A percentile compares a stretch with the other conserved stretches of the same genome.
These are phyloP conservation scores for Crocuta crocuta DNA, from an alignment of 2,113 vertebrate genomes.

Conservation along the genomic window DNA sequence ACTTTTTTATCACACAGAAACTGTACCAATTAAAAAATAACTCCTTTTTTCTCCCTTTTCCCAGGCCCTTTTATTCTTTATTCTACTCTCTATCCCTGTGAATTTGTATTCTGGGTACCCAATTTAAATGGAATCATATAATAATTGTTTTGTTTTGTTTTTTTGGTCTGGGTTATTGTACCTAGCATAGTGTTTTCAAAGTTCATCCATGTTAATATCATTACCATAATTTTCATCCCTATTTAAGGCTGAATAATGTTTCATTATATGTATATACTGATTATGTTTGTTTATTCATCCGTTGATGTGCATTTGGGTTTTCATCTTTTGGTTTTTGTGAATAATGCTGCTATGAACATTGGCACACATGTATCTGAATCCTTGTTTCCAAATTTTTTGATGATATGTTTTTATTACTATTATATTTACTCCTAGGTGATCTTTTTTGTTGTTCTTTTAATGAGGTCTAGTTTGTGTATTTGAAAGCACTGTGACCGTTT, in stretches of 20 bases:
- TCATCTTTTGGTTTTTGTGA: background rate
- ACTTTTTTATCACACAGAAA: background rate
- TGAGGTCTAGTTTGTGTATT: background rate
- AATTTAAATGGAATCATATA: background rate
- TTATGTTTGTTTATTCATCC: background rate
- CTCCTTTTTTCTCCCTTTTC: background rate
- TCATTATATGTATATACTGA: background rate
- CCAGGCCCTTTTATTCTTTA: background rate
- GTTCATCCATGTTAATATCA: background rate
- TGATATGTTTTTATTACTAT: background rate
- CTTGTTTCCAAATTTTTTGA: background rate
- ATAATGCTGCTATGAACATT: background rate
- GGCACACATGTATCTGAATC: background rate
- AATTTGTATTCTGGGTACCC: background rate
- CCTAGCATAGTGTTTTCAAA: background rate
- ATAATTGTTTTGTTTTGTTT: background rate
- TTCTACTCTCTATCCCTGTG: background rate
- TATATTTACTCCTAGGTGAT: background rate
- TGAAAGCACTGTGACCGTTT: background rate
- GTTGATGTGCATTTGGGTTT: background rate
- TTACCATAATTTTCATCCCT: slow-evolving; percentile 5
- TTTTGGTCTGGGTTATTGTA: background rate
- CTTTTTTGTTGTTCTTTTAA: background rate
- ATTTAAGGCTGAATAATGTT: background rate
- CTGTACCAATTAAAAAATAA: background rate